Evolutionary conservation across 2,113 vertebrate genomes (phyloP).

Genomic region (Apodemus sylvaticus): DNA sequence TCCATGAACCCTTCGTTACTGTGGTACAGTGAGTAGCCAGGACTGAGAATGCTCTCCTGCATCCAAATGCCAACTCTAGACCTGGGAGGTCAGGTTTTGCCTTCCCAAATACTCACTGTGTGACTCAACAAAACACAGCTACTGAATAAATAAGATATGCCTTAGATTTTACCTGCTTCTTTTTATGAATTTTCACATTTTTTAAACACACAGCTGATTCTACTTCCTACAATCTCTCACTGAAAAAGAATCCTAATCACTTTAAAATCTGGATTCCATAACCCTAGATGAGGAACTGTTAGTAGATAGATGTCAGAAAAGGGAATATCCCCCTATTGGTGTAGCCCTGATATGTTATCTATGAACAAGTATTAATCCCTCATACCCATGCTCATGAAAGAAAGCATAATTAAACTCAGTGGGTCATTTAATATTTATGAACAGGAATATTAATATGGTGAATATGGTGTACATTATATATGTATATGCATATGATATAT

Average conservation of each 20-base stretch:
- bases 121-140: neutral
- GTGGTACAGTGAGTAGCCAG: neutral
- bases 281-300: neutral
- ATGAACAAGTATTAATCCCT: neutral
- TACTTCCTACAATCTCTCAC: neutral
- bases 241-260: neutral
- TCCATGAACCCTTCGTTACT: neutral
- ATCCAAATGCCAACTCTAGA: neutral
- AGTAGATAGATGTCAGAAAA: neutral
- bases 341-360: neutral
- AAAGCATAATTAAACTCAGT: neutral
- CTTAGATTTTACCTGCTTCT: neutral
- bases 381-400: neutral
- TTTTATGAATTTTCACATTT: neutral
- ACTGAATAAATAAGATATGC: slow-evolving; percentile 15
- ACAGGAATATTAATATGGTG: no score
- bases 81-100: neutral
- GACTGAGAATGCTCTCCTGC: neutral
- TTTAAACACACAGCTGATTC: neutral
- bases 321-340: no score
- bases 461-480: no score
- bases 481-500: no score
- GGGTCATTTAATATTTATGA: neutral
- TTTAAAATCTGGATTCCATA: slow-evolving; percentile 20
- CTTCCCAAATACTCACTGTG: neutral